Base-by-base conservation (phyloP, 2,113 vertebrate species). In the Semnornis frantzii region DNA sequence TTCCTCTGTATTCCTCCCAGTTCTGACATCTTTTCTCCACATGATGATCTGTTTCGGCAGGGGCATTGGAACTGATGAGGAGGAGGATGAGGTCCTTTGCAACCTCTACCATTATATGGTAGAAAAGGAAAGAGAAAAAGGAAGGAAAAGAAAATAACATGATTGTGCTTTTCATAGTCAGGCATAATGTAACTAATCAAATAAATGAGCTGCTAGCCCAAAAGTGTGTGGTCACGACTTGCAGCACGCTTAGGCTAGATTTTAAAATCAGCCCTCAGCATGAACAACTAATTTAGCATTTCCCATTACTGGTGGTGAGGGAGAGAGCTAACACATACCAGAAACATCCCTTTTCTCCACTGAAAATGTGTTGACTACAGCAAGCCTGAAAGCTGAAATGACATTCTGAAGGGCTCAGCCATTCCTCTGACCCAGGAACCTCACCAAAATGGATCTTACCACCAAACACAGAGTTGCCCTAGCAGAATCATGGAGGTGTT, bases 271-370 rank as follows among this genome's bases (percentile, higher is more conserved):
- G 17, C 27, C 12, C 14, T 82, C 13, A 5, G 8, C 9, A 12
- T 24, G 13, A 64, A 42, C 6, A 94, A 65, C 57, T 30, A 65
- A 30, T 83, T 39, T 39, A 6, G 4, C 24, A 59, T 59, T 86
- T 88, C n/a, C 44, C 8, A 2, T 71, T 78, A 30, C 2, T 21
- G 6, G 15, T 59, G n/a, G 20, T 10, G 68, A 31, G 7, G 62
- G 20, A 50, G 79, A 44, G 15, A 85, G 3, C 5, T 69, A 10
- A 20, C 0, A 0, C 3, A 14, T 34, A 3, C 17, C 0, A 50
- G 68, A 73, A 92, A 39, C 8, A 3, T 15, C 27, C 10, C 12
- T 10, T 7, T 23, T 66, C 18, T 6, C 3, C 20, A 18, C 1
- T 58, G 27, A 42, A 73, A 87, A 50, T 23, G 48, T 50, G 34